Evolutionary conservation across 2,113 vertebrate species (phyloP), one percentile per base, ranked within the genome.

Genomic region (Nycticebus coucang): DNA sequence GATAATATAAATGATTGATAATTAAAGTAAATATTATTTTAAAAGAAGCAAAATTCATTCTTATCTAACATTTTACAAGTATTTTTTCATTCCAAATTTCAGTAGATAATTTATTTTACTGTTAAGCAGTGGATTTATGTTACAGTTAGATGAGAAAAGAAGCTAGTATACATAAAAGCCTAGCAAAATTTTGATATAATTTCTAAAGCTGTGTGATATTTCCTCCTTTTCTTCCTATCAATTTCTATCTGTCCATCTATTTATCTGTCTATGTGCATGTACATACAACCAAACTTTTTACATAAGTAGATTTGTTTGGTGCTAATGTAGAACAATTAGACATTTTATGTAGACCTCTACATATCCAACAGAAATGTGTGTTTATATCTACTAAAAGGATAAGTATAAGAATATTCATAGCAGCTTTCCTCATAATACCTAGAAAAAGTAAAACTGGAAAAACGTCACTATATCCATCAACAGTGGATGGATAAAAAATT

Each of bases 1-100:
- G 55, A 74, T n/a, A 82, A 77, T 45, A 88, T 71, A 74, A 86
- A 55, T 71, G 77, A 17, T 64, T 12, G 8, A n/a, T 12, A 80
- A 57, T 26, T 17, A 28, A 75, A 75, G 74, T 50, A 50, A 50
- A 30, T 50, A 62, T 13, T 66, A 68, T 84, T 37, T 84, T 69
- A 33, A 89, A 91, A 84, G 22, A 89, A 88, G 22, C 21, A 93
- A 94, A 97, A 95, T 87, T 55, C 26, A 92, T 22, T 53, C 6
- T 28, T n/a, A 77, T 26, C 10, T 11, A 84, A 89, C 3, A 78
- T 81, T 72, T 75, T n/a, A 78, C 7, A 86, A 62, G 19, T 45
- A 88, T 50, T 69, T 92, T 92, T 85, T 95, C 81, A 89, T 75
- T n/a, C 24, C 17, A 22, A 85, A 84, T 37, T 77, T 87, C 68